Evolutionary conservation across 2,797 vertebrate genomes (phyloP), one percentile per base, ranked within the genome.

Genomic region (Dromococcyx pavoninus): DNA sequence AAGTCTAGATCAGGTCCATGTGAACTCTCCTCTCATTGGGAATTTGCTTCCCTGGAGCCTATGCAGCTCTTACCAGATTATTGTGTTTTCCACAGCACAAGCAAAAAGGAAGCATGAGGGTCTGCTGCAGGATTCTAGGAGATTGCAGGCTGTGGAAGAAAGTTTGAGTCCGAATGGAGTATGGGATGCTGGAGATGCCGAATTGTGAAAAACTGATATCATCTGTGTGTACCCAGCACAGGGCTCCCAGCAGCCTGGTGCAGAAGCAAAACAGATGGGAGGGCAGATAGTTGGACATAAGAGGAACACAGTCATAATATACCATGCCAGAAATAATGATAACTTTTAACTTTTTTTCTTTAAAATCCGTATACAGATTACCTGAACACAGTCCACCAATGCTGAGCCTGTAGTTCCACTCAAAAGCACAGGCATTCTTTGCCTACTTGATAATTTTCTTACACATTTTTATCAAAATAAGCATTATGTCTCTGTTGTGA

Each of bases 121-220:
- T 83, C 64, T 88, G 65, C 65, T 83, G 65, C 61, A 86, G 61
- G n/a, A 88, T 74, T 53, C 61, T 73, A 75, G 50, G 44, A 67
- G 65, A 43, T 71, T n/a, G n/a, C n/a, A n/a, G n/a, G n/a, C 77
- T 88, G 30, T 64, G 69, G 75, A 94, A 86, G 48, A 39, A 95
- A 89, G 75, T 30, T 64, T 5, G 24, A 80, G 88, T 91, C 69
- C 23, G 75, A 83, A 74, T 2, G 3, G 43, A 69, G 65, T 15
- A 41, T 50, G 54, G 90, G 79, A 76, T 70, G 53, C 61, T 86
- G 80, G 44, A 53, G 50, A 79, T 64, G 69, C 69, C 61, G 67
- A 37, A 56, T 60, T 57, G 37, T 79, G 82, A 83, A 79, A 83
- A 86, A 17, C 57, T 30, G 25, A 24, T 48, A 85, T 56, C 79